Evolutionary conservation across 37 sponge, comb jelly and placozoan genomes (phyloP).

Genomic region (Mnemiopsis leidyi): DNA sequence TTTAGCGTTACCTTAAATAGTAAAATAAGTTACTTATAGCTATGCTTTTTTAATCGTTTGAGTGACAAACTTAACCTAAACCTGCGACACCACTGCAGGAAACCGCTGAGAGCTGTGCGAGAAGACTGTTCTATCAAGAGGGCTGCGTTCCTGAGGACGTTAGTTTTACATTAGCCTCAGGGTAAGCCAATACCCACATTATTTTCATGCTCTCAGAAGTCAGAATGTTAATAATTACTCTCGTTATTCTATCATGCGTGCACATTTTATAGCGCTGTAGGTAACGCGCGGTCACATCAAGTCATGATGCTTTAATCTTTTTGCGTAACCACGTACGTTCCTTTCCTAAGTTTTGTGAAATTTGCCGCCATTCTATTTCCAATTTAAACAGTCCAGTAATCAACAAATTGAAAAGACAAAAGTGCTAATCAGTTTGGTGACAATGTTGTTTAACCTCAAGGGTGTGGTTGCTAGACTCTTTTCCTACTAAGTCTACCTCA

Average conservation of each 20-base stretch:
- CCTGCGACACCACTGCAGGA: conserved; percentile 6
- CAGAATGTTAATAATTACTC: background rate
- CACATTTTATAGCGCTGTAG: background rate
- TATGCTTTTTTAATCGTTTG: too few relatives aligned
- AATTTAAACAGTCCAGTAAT: too few relatives aligned
- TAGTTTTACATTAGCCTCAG: conserved; percentile 11
- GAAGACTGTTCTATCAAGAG: conserved; percentile 37
- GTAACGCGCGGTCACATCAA: background rate
- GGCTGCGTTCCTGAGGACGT: conserved; percentile 15
- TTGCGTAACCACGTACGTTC: background rate
- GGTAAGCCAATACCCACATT: background rate
- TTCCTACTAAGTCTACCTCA: background rate
- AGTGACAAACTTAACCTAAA: background rate
- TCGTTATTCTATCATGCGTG: background rate
- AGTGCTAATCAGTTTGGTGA: too few relatives aligned
- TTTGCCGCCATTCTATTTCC: background rate
- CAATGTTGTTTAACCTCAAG: too few relatives aligned
- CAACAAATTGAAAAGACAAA: too few relatives aligned
- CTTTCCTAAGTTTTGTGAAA: background rate
- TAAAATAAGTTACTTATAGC: too few relatives aligned
- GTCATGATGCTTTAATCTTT: background rate
- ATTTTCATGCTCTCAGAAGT: background rate
- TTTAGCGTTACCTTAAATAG: too few relatives aligned
- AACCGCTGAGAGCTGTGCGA: conserved; percentile 30
- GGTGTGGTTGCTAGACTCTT: too few relatives aligned